Conservation (phyloP, 2,888 invertebrate genomes). For the Zeuzera pyrina region DNA sequence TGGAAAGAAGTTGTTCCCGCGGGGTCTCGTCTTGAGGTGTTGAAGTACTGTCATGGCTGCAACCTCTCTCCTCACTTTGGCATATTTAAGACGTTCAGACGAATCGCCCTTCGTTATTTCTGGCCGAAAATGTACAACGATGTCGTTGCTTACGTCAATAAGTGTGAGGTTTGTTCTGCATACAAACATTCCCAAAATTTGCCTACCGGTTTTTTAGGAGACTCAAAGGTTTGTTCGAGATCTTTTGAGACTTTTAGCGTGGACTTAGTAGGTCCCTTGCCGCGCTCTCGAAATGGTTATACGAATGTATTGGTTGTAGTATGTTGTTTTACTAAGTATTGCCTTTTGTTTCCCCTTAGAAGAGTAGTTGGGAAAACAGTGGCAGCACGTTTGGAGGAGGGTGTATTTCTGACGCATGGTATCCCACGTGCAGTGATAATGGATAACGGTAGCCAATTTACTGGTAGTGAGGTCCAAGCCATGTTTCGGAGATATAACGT, state of each 20-base stretch:
- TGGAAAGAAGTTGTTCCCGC: not conserved
- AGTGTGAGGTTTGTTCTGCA: too few relatives aligned
- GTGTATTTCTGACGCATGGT: slow-evolving; percentile 2
- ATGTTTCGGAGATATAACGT: slow-evolving; percentile 3
- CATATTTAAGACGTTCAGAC: too few relatives aligned
- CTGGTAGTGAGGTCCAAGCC: slow-evolving; percentile 1
- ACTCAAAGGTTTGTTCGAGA: not conserved
- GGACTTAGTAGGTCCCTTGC: too few relatives aligned
- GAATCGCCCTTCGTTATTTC: too few relatives aligned
- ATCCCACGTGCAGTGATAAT: slow-evolving; percentile 3
- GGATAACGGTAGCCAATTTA: slow-evolving; percentile 3
- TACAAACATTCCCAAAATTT: not conserved
- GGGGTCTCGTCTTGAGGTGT: too few relatives aligned
- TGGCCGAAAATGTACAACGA: too few relatives aligned
- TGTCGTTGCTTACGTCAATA: too few relatives aligned
- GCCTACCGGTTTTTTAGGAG: not conserved
- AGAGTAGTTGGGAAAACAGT: not conserved
- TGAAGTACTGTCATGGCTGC: too few relatives aligned
- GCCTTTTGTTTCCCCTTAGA: slow-evolving; percentile 2
- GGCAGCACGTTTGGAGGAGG: not conserved
- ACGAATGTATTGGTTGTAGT: slow-evolving; percentile 1
- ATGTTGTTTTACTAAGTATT: slow-evolving; percentile 4
- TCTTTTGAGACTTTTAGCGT: not conserved
- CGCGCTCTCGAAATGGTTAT: not conserved
- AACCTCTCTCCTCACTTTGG: too few relatives aligned